Base-by-base conservation (phyloP, 2,888 invertebrate species). In the Leptinotarsa haldemani region DNA sequence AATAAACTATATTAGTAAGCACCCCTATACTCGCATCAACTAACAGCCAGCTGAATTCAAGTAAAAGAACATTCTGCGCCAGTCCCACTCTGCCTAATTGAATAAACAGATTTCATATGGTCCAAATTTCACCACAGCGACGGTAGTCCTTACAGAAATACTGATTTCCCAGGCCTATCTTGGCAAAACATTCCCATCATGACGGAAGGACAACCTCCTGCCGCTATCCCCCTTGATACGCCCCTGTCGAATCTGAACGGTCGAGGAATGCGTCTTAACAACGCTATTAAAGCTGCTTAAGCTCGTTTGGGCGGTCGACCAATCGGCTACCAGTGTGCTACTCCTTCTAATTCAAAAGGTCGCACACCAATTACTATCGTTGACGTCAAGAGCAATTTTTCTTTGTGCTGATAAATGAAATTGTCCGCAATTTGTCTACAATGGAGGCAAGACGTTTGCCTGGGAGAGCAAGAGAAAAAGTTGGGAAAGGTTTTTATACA, bases 291-390 rank as follows among this genome's bases (percentile, higher is more conserved):
- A 61, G 25, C 61, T 30, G 61, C 25, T 61, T 61, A 61, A 61
- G 61, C 61, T 68, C 56, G 16, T 68, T 68, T 25, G 56, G 67
- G 4, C 16, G 12, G 18, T 52, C 56, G 46, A 46, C 67, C 67
- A 68, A 68, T 68, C 53, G 30, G 56, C 30, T 68, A 12, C 53
- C 20, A 53, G 20, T 53, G 30, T 52, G 30, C 9, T 68, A 40
- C 25, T 50, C 50, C 25, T 53, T 25, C 56, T 70, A 70, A 76
- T 76, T 76, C 71, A 76, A 76, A 76, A 76, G 76, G 76, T 76
- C 76, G 76, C 74, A 71, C 71, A 52, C 15, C 70, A 75, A 73
- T 73, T 56, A 50, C n/a, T 68, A 70, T 70, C 30, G 47, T 65
- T 73, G 75, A 75, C 75, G 73, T 75, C 73, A 73, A 71, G 58